A percentile compares a stretch with the other conserved stretches of the same genome.
phyloP scores from a whole-genome alignment of 2,888 invertebrate species.

The Tricholauxania praeusta region DNA sequence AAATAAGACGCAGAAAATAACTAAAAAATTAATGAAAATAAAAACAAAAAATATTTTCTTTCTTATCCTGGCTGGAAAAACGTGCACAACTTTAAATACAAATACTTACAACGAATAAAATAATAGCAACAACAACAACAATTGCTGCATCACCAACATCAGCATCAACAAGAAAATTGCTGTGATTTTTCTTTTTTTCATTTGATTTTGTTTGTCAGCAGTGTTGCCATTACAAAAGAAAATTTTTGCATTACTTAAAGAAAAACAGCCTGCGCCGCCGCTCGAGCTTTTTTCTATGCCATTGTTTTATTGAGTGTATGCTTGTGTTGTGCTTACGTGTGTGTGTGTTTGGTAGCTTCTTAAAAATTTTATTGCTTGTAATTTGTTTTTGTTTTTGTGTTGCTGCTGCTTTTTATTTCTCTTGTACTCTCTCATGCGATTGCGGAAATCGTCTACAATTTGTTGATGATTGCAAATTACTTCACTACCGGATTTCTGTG shows the following conservation, averaged over 20 bases:
- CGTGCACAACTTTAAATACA: constrained; percentile 11
- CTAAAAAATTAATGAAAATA: neutral
- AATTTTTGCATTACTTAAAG: too few species aligned
- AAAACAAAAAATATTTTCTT: neutral
- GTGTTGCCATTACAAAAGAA: neutral
- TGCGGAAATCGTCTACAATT: constrained; percentile 46
- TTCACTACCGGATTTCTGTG: constrained; percentile 33
- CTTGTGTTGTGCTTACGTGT: neutral
- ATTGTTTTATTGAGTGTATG: neutral
- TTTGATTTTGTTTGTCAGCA: neutral
- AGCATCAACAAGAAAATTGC: constrained; percentile 24
- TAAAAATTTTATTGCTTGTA: neutral
- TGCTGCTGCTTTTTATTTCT: constrained; percentile 3
- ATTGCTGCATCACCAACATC: neutral
- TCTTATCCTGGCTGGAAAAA: constrained; percentile 3
- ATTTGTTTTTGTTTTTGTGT: neutral
- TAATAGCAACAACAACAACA: neutral
- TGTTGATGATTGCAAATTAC: constrained; percentile 48
- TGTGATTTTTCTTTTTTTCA: constrained; percentile 1
- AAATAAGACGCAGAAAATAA: too few species aligned
- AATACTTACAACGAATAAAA: too few species aligned
- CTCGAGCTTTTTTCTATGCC: constrained; percentile 1
- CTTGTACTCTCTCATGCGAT: constrained; percentile 39
- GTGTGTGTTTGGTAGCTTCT: neutral
- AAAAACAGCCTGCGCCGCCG: constrained; percentile 6